These are phyloP conservation scores for Pentalonia nigronervosa DNA, from an alignment of 1,140 invertebrate genomes.

Conservation along the genomic window DNA sequence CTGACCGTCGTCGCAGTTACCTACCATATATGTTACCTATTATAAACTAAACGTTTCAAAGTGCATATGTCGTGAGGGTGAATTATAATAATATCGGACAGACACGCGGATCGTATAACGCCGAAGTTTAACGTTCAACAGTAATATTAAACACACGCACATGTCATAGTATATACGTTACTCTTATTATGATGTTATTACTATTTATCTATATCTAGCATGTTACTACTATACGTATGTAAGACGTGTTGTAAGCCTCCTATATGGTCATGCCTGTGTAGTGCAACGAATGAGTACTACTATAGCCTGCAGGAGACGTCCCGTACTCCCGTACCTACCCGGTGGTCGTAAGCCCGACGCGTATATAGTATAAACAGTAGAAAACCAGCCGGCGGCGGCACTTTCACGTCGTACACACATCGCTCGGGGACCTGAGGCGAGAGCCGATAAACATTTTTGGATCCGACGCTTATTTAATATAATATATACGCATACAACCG, in stretches of 20 bases:
- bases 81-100: not conserved
- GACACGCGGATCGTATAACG: not conserved
- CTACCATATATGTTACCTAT: not conserved
- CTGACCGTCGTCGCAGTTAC: not conserved
- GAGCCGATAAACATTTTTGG: not conserved
- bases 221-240: not conserved
- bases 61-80: not conserved
- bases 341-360: not conserved
- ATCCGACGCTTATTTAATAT: not conserved
- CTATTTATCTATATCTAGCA: not conserved
- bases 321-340: not conserved
- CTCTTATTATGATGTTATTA: not conserved
- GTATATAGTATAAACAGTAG: not conserved
- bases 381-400: constrained; percentile 20
- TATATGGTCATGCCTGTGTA: not conserved
- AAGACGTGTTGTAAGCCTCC: not conserved
- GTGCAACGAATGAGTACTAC: not conserved
- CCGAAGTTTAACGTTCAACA: not conserved
- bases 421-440: not conserved
- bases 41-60: not conserved
- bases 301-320: not conserved
- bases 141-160: not conserved
- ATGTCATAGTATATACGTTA: not conserved
- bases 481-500: not conserved
- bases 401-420: not conserved